phyloP scores from a whole-genome alignment of 2,888 invertebrate genomes.

The Luperina testacea region DNA sequence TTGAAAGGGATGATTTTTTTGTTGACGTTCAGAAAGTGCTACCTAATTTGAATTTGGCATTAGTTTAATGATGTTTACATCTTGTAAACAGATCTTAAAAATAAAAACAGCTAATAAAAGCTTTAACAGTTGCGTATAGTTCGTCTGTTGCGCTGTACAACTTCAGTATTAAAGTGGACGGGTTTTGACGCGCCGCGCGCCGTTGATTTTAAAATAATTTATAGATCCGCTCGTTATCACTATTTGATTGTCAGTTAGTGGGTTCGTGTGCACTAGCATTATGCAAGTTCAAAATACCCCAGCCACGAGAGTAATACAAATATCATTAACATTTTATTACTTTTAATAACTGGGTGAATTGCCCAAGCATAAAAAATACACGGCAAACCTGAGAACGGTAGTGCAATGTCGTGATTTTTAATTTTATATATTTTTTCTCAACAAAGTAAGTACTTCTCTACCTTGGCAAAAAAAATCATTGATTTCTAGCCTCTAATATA shows the following conservation, averaged over 20 bases:
- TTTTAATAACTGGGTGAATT: no score
- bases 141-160: neutral
- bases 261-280: constrained; percentile 15
- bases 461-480: no score
- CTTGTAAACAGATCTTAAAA: neutral
- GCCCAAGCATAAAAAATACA: no score
- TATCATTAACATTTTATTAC: constrained; percentile 39
- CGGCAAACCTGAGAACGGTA: no score
- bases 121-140: constrained; percentile 17
- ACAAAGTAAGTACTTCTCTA: no score
- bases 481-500: no score
- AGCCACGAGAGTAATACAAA: constrained; percentile 18
- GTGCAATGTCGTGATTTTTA: no score
- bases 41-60: neutral
- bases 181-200: constrained; percentile 13
- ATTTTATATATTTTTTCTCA: no score
- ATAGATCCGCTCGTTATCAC: constrained; percentile 20
- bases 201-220: constrained; percentile 26
- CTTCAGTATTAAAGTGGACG: constrained; percentile 8
- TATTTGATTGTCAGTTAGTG: neutral
- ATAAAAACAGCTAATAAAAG: constrained; percentile 6
- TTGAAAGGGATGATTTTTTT: neutral
- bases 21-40: neutral
- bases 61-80: neutral
- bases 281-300: constrained; percentile 4